These are phyloP conservation scores for Cylas formicarius DNA, from an alignment of 1,140 invertebrate genomes.

Conservation along the genomic window DNA sequence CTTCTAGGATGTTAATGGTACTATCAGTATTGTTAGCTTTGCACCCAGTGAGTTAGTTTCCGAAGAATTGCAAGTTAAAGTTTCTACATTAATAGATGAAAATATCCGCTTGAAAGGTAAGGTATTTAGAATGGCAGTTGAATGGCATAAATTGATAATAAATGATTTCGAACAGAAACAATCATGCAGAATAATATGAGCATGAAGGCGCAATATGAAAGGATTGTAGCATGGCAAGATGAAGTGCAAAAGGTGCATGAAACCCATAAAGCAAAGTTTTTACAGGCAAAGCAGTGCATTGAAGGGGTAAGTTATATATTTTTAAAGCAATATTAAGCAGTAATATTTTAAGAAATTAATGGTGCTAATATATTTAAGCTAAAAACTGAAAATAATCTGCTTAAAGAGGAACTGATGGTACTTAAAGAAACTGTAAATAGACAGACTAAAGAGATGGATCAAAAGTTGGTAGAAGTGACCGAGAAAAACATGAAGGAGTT, in stretches of 20 bases:
- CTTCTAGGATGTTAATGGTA: constrained; percentile 1
- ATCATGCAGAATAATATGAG: constrained; percentile 47
- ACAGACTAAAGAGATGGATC: too few relatives aligned
- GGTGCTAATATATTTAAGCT: constrained; percentile 9
- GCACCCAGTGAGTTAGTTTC: constrained; percentile 9
- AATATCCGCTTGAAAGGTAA: constrained; percentile 22
- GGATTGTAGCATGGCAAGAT: constrained; percentile 45
- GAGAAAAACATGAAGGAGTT: constrained; percentile 1
- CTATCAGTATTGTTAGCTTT: constrained; percentile 13
- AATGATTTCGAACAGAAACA: constrained; percentile 38
- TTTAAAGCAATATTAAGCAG: constrained; percentile 3
- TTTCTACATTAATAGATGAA: constrained; percentile 20
- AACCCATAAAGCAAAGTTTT: constrained; percentile 47
- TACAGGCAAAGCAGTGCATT: constrained; percentile 45
- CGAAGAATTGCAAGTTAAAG: constrained; percentile 20
- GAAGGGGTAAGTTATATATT: constrained; percentile 22
- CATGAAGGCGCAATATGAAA: constrained; percentile 49
- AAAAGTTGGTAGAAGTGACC: too few relatives aligned
- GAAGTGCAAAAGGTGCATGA: constrained; percentile 44
- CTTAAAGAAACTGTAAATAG: too few relatives aligned
- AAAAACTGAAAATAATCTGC: constrained; percentile 18
- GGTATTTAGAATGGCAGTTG: neutral
- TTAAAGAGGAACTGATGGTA: constrained; percentile 1
- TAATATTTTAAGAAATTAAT: neutral
- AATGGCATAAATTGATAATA: neutral